Percentiles rank a stretch among this genome's conserved stretches.
Evolutionary conservation across 1,140 invertebrate genomes (phyloP).

Genomic region (Cryptotermes secundus): DNA sequence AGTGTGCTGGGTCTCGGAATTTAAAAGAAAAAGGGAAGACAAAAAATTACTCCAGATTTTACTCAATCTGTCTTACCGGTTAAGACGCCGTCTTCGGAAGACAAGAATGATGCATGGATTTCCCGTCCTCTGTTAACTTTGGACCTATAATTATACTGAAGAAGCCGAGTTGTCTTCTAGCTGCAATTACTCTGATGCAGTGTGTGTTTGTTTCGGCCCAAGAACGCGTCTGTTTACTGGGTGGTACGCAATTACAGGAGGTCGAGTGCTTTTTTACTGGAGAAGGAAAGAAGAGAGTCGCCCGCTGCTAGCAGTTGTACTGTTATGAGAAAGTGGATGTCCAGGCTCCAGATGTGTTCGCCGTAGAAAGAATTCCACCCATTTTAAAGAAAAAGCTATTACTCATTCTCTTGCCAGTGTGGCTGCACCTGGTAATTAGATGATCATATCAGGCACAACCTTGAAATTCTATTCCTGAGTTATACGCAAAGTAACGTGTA

Average conservation of each 20-base stretch:
- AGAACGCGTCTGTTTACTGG: background rate
- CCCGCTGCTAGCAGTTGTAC: background rate
- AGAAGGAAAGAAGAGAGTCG: background rate
- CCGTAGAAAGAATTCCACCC: background rate
- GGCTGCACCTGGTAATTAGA: background rate
- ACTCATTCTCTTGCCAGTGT: background rate
- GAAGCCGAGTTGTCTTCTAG: no score
- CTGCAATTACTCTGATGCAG: no score
- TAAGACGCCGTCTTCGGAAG: no score
- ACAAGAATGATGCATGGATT: no score
- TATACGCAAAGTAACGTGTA: background rate
- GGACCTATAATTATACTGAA: no score
- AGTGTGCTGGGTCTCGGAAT: no score
- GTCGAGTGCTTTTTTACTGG: background rate
- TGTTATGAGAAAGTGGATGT: no score
- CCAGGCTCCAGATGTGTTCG: background rate
- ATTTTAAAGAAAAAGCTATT: background rate
- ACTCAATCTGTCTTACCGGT: no score
- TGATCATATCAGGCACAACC: background rate
- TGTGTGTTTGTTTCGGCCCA: background rate
- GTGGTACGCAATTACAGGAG: background rate
- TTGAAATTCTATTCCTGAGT: background rate
- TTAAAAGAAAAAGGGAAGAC: no score
- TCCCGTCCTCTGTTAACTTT: no score
- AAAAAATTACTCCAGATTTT: no score